phyloP scores from a whole-genome alignment of 92 coral and sea anemone genomes.

The Porites lobata region DNA sequence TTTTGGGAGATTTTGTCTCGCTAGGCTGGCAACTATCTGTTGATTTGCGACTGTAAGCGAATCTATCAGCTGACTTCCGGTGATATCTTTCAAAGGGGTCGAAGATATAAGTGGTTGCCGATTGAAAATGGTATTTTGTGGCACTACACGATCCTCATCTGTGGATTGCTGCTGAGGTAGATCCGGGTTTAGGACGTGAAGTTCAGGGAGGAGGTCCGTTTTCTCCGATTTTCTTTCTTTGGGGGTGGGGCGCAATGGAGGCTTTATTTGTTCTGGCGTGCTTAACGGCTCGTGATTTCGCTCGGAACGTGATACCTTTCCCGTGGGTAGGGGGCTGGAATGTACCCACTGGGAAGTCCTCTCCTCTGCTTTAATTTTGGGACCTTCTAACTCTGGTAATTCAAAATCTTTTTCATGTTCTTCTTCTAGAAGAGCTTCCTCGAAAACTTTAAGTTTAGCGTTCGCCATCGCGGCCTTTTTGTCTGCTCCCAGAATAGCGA shows the following conservation, averaged over 20 bases:
- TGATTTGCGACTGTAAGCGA: conserved; percentile 45
- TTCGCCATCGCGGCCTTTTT: conserved; percentile 61
- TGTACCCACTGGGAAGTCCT: neutral
- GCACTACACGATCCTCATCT: neutral
- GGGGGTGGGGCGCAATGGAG: neutral
- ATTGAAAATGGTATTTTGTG: neutral
- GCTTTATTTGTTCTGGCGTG: neutral
- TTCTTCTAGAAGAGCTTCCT: conserved; percentile 39
- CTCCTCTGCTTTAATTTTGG: neutral
- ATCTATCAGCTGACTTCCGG: conserved; percentile 45
- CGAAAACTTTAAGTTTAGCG: conserved; percentile 65
- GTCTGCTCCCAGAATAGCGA: conserved; percentile 61
- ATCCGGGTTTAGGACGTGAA: neutral
- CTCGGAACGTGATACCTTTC: neutral
- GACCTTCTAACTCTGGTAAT: neutral
- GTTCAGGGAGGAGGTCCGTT: neutral
- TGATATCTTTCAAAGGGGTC: conserved; percentile 30
- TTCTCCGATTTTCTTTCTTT: neutral
- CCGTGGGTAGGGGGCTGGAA: neutral
- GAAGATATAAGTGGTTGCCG: conserved; percentile 21
- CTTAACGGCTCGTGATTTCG: neutral
- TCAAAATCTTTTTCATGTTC: conserved; percentile 5
- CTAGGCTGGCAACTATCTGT: conserved; percentile 48
- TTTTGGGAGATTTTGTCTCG: too few species aligned
- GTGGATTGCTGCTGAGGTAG: neutral